A percentile compares a stretch with the other conserved stretches of the same genome.
These are phyloP conservation scores for Ctenoplectra terminalis DNA, from an alignment of 1,140 invertebrate genomes.

Conservation along the genomic window DNA sequence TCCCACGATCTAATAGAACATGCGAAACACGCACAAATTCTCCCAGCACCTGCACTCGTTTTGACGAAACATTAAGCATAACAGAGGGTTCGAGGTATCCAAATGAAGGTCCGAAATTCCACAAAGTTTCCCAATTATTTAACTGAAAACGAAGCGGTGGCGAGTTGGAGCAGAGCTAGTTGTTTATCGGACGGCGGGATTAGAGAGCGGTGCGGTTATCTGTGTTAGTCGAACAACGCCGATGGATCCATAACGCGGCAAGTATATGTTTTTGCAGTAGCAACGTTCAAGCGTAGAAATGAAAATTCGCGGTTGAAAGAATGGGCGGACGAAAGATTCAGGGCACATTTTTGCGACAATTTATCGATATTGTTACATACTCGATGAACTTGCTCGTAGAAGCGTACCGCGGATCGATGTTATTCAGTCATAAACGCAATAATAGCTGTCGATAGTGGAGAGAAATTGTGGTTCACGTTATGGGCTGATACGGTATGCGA, in stretches of 20 bases:
- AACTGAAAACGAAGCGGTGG: background rate
- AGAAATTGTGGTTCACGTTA: background rate
- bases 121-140: constrained; percentile 6
- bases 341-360: background rate
- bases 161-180: background rate
- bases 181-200: background rate
- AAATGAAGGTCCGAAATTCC: background rate
- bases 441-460: background rate
- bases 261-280: background rate
- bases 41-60: background rate
- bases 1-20: background rate
- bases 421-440: background rate
- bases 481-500: background rate
- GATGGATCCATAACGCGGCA: constrained; percentile 13
- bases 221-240: background rate
- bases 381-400: background rate
- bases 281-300: background rate
- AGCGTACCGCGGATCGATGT: background rate
- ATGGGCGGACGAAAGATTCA: background rate
- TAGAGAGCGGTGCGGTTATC: background rate
- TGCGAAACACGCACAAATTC: background rate
- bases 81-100: background rate
- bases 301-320: background rate
- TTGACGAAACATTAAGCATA: background rate
- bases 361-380: background rate